Evolutionary conservation across 2,888 invertebrate genomes (phyloP).

Genomic region (Tetropium fuscum): DNA sequence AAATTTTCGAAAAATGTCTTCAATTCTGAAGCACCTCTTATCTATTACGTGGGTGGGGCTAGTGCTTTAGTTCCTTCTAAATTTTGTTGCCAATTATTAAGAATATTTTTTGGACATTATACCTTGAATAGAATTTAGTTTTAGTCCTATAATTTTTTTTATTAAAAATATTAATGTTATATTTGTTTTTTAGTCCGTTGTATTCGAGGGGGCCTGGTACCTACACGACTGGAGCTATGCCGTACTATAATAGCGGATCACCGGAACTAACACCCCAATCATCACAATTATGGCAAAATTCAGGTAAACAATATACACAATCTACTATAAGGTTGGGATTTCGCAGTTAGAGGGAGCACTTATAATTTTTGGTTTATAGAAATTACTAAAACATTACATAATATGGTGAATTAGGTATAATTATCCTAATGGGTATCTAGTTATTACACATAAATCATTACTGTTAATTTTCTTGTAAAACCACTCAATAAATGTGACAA

Average conservation of each 20-base stretch:
- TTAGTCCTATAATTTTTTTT: not conserved
- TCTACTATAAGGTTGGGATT: too few relatives aligned
- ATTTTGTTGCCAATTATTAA: too few relatives aligned
- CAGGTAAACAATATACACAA: too few relatives aligned
- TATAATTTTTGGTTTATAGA: too few relatives aligned
- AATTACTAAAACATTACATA: too few relatives aligned
- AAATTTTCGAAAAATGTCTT: slow-evolving; percentile 40
- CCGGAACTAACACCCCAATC: slow-evolving; percentile 58
- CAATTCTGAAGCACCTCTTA: slow-evolving; percentile 47
- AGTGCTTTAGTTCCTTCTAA: slow-evolving; percentile 17
- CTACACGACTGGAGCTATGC: slow-evolving; percentile 54
- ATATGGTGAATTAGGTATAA: too few relatives aligned
- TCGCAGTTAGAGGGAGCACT: too few relatives aligned
- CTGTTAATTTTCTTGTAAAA: too few relatives aligned
- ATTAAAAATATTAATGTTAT: slow-evolving; percentile 11
- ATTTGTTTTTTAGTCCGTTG: slow-evolving; percentile 56
- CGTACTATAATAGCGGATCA: slow-evolving; percentile 58
- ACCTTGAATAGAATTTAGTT: not conserved
- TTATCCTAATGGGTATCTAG: too few relatives aligned
- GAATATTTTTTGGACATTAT: too few relatives aligned
- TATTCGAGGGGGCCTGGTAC: slow-evolving; percentile 55
- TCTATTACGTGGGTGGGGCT: slow-evolving; percentile 46
- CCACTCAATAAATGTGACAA: too few relatives aligned
- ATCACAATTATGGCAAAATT: slow-evolving; percentile 60
- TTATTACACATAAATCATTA: too few relatives aligned